Base-by-base conservation (phyloP, 2,113 vertebrate genomes). In the Pampusana beccarii region DNA sequence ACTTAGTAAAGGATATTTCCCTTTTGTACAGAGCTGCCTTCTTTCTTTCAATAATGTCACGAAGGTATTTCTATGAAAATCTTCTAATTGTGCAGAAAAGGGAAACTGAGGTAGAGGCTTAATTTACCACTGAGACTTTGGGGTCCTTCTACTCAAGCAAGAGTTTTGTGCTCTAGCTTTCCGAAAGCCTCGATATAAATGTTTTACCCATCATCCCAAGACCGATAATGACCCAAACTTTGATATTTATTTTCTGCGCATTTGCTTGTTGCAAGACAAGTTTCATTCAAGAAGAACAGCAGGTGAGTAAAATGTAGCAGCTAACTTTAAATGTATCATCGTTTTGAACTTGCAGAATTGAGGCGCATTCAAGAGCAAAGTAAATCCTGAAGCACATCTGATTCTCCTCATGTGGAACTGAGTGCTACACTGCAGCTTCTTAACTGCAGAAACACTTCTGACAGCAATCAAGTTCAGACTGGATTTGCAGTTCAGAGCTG, bases 331-430 rank as follows among this genome's bases (percentile, higher is more conserved):
- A 81, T 12, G 13, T 51, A 70, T 75, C 34, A 16, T 56, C 13
- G 69, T 87, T 92, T 85, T 64, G 61, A 89, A 85, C 61, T n/a
- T 57, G 29, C 33, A 79, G 65, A 72, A 81, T 29, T 67, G 53
- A 86, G 44, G 50, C 2, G 15, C 21, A 26, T 67, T 78, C 31
- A 67, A 53, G 12, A 72, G 74, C 36, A 83, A 53, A 93, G 69
- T 74, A 92, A 91, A 93, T 88, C 80, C 89, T 81, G 64, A 81
- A 84, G 65, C 38, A 80, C 69, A 88, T 84, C 65, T 84, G 65
- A 86, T 72, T 85, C 65, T 81, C 34, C 34, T 91, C 73, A 69
- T 91, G 73, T 91, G 84, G 86, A 97, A 92, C 77, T 7, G 16
- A 93, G 70, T 69, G 53, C 73, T 87, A 79, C n/a, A 13, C 31